phyloP scores from a whole-genome alignment of 1,140 invertebrate species.

The Hyles euphorbiae region DNA sequence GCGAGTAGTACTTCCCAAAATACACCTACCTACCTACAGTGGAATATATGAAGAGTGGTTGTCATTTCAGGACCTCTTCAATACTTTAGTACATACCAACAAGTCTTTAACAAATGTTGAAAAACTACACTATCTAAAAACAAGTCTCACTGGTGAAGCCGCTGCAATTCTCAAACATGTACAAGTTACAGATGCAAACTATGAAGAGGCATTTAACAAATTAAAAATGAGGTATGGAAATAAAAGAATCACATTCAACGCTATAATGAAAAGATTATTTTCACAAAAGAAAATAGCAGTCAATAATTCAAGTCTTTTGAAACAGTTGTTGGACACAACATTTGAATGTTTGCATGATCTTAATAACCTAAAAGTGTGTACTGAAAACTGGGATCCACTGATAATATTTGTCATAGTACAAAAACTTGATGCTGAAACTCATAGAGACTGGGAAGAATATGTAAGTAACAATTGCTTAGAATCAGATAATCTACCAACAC shows the following conservation, averaged over 20 bases:
- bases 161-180: conserved; percentile 19
- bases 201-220: conserved; percentile 19
- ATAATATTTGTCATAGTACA: too few species aligned
- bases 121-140: too few species aligned
- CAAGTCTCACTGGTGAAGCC: conserved; percentile 24
- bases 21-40: conserved; percentile 19
- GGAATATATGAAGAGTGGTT: conserved; percentile 26
- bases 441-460: too few species aligned
- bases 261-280: conserved; percentile 17
- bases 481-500: too few species aligned
- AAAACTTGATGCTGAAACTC: too few species aligned
- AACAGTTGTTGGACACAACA: conserved; percentile 16
- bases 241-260: conserved; percentile 18
- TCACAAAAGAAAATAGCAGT: conserved; percentile 10
- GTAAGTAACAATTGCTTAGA: too few species aligned
- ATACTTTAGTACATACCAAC: conserved; percentile 20
- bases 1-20: conserved; percentile 9
- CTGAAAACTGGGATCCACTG: too few species aligned
- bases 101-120: too few species aligned
- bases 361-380: conserved; percentile 10
- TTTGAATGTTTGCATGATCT: conserved; percentile 17
- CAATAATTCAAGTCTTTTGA: conserved; percentile 8
- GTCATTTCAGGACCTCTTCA: conserved; percentile 25
- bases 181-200: conserved; percentile 25
- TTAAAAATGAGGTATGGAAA: conserved; percentile 18